phyloP scores from a whole-genome alignment of 2,113 vertebrate genomes.

The Alligator sinensis region DNA sequence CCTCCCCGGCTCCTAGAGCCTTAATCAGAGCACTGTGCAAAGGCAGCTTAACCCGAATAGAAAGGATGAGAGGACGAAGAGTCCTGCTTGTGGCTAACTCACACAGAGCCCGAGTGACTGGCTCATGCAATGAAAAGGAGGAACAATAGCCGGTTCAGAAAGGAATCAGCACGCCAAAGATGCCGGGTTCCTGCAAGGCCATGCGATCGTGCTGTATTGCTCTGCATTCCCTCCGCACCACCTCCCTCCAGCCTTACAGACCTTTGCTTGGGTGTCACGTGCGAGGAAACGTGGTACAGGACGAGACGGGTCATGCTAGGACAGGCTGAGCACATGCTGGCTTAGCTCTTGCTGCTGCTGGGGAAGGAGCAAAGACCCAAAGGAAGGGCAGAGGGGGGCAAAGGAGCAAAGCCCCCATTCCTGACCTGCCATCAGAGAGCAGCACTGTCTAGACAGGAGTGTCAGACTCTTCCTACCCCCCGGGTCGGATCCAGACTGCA shows the following conservation, averaged over 20 bases:
- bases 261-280: not conserved
- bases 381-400: no score
- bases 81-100: not conserved
- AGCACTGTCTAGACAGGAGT: no score
- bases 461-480: no score
- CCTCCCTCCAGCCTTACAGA: not conserved
- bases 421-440: no score
- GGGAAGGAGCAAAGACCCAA: no score
- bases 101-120: not conserved
- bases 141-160: not conserved
- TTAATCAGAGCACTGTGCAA: accelerated
- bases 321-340: no score
- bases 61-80: not conserved
- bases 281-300: not conserved
- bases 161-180: not conserved
- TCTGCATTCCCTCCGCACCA: accelerated
- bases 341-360: not conserved
- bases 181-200: accelerated
- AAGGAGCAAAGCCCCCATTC: no score
- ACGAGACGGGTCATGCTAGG: not conserved
- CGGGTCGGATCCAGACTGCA: no score
- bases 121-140: not conserved
- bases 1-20: not conserved
- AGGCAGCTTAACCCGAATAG: not conserved
- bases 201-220: accelerated